A percentile compares a stretch with the other conserved stretches of the same genome.
Evolutionary conservation across 2,797 vertebrate genomes (phyloP).

Genomic region (Squalus acanthias): DNA sequence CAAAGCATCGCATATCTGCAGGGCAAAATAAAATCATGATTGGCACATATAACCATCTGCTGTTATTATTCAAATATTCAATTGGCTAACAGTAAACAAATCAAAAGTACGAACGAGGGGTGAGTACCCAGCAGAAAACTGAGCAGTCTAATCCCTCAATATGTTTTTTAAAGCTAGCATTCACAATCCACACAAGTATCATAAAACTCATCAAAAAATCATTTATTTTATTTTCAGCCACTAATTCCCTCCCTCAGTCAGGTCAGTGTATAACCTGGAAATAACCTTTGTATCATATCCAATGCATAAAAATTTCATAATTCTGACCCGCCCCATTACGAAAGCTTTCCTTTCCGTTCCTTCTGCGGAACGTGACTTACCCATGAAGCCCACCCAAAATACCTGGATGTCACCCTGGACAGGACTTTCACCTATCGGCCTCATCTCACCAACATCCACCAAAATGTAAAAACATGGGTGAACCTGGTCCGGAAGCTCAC

Average conservation of each 20-base stretch:
- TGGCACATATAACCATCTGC: background rate
- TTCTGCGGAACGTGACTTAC: too few relatives aligned
- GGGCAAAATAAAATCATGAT: background rate
- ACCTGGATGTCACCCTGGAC: too few relatives aligned
- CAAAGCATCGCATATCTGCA: background rate
- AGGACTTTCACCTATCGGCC: too few relatives aligned
- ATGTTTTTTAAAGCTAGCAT: background rate
- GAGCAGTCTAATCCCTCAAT: background rate
- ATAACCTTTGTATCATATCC: background rate
- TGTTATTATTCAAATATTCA: background rate
- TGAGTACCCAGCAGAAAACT: background rate
- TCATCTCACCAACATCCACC: too few relatives aligned
- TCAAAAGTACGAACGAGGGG: background rate
- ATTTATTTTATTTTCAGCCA: background rate
- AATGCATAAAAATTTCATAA: background rate
- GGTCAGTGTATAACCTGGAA: background rate
- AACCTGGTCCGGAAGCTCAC: too few relatives aligned
- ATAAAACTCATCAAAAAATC: background rate
- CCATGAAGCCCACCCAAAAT: too few relatives aligned
- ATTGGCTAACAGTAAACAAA: background rate
- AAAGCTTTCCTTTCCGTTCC: too few relatives aligned
- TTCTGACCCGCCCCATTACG: background rate
- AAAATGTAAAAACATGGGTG: too few relatives aligned
- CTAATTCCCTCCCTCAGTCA: background rate
- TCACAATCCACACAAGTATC: background rate